Conservation (phyloP, 2,888 invertebrate genomes). For the Latrodectus elegans region DNA sequence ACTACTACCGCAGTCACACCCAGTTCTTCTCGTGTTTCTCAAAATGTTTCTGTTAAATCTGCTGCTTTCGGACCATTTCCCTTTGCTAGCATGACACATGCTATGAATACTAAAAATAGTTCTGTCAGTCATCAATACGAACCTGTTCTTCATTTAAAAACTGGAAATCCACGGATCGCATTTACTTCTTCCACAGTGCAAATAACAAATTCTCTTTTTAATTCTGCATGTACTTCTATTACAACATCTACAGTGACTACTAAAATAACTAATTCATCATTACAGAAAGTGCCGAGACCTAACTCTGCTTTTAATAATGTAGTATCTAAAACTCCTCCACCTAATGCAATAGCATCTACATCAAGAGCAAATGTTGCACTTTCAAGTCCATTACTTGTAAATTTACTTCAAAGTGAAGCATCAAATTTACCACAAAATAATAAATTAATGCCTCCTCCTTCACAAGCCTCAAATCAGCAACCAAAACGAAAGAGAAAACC, state of each 20-base stretch:
- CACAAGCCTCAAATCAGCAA: constrained; percentile 52
- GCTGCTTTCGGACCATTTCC: constrained; percentile 82
- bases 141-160: constrained; percentile 54
- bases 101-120: constrained; percentile 85
- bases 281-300: constrained; percentile 72
- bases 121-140: constrained; percentile 56
- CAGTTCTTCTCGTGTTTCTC: constrained; percentile 52
- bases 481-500: constrained; percentile 71
- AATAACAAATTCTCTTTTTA: constrained; percentile 60
- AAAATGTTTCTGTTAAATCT: constrained; percentile 76
- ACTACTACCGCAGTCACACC: constrained; percentile 50
- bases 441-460: constrained; percentile 69
- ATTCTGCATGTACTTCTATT: constrained; percentile 70
- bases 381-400: constrained; percentile 90
- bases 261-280: constrained; percentile 70
- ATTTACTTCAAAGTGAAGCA: constrained; percentile 88
- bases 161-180: constrained; percentile 49
- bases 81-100: constrained; percentile 93
- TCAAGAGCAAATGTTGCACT: constrained; percentile 81
- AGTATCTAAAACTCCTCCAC: constrained; percentile 51
- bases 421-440: constrained; percentile 61
- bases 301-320: constrained; percentile 67
- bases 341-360: constrained; percentile 56
- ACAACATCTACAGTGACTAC: constrained; percentile 71
- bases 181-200: constrained; percentile 65